Evolutionary conservation across 1,140 invertebrate species (phyloP).

Genomic region (Lordiphosa stackelbergi): DNA sequence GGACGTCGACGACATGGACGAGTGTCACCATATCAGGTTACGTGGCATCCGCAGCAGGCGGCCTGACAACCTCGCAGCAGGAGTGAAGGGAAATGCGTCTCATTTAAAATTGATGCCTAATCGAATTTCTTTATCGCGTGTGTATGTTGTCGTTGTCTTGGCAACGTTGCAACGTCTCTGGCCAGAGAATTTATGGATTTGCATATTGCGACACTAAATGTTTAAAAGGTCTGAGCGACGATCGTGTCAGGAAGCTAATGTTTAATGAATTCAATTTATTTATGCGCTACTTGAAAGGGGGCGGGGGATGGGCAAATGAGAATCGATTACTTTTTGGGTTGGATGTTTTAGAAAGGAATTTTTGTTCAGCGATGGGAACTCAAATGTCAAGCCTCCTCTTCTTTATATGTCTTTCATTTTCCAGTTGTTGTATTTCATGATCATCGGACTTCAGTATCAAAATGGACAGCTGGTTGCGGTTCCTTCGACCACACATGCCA

Average conservation of each 20-base stretch:
- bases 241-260: conserved; percentile 74
- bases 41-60: conserved; percentile 69
- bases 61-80: conserved; percentile 19
- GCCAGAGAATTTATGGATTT: conserved; percentile 65
- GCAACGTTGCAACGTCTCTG: conserved; percentile 1
- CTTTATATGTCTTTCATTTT: conserved; percentile 16
- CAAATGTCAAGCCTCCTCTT: too few relatives aligned
- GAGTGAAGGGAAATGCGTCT: conserved; percentile 54
- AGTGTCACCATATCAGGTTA: conserved; percentile 72
- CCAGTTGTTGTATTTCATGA: conserved; percentile 27
- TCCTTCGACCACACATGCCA: conserved; percentile 18
- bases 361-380: too few relatives aligned
- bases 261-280: conserved; percentile 76
- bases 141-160: conserved; percentile 59
- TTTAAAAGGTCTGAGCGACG: conserved; percentile 38
- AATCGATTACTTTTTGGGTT: conserved; percentile 22
- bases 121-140: conserved; percentile 76
- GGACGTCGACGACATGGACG: conserved; percentile 57
- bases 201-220: conserved; percentile 73
- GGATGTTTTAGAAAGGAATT: neutral
- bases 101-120: conserved; percentile 76
- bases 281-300: conserved; percentile 58
- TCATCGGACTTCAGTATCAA: conserved; percentile 2
- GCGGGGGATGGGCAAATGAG: conserved; percentile 13
- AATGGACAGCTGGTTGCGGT: conserved; percentile 27